phyloP scores from a whole-genome alignment of 2,113 vertebrate species.

The Eidolon helvum region DNA sequence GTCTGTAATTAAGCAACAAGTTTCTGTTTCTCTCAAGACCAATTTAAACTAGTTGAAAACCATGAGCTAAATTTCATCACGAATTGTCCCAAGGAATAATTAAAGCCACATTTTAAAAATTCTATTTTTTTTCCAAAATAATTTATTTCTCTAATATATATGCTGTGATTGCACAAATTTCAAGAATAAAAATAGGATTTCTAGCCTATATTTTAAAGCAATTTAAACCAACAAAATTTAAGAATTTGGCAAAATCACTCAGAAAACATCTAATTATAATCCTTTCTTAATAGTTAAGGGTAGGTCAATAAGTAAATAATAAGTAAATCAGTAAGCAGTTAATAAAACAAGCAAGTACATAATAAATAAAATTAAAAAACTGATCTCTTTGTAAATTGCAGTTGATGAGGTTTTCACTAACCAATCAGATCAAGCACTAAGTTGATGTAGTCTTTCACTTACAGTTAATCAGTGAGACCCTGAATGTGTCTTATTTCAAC shows the following conservation, averaged over 20 bases:
- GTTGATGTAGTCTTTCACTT: neutral
- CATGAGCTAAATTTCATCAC: constrained; percentile 1
- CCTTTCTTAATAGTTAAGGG: neutral
- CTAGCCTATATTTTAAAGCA: neutral
- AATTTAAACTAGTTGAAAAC: constrained; percentile 40
- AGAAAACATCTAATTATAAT: neutral
- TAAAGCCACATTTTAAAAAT: neutral
- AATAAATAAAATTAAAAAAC: neutral
- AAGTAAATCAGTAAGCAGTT: neutral
- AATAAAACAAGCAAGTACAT: neutral
- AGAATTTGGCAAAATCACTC: neutral
- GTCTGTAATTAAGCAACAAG: constrained; percentile 33
- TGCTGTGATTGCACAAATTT: neutral
- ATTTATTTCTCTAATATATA: neutral
- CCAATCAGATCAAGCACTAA: neutral
- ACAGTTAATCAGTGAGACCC: neutral
- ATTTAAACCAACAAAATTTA: constrained; percentile 5
- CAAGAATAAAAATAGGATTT: neutral
- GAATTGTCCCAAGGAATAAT: neutral
- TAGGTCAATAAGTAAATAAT: neutral
- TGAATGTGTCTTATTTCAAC: neutral
- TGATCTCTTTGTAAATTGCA: neutral
- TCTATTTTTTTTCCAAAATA: neutral
- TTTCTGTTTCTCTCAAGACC: constrained; percentile 40
- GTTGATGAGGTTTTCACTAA: neutral